phyloP scores from a whole-genome alignment of 2,888 invertebrate genomes.

The Pheosia tremula region DNA sequence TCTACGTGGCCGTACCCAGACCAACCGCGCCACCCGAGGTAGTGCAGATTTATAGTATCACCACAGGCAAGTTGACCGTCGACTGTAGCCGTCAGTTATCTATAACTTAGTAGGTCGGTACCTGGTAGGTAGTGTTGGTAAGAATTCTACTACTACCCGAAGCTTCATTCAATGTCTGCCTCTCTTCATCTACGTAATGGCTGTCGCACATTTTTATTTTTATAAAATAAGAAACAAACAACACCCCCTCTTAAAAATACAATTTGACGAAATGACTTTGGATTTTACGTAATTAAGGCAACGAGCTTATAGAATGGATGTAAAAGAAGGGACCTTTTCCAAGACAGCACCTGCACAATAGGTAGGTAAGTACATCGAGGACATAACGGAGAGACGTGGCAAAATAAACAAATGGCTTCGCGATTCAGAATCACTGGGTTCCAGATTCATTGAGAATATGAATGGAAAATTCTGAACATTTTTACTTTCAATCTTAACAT shows the following conservation, averaged over 20 bases:
- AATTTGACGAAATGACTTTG: conserved; percentile 11
- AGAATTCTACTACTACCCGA: too few species aligned
- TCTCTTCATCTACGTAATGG: too few species aligned
- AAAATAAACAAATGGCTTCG: conserved; percentile 17
- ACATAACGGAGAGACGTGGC: conserved; percentile 23
- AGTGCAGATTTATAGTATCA: too few species aligned
- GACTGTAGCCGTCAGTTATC: too few species aligned
- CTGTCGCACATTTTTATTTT: background rate
- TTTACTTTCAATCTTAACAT: too few species aligned
- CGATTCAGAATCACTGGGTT: conserved; percentile 1
- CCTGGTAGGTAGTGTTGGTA: background rate
- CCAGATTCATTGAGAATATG: conserved; percentile 8
- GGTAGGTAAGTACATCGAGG: background rate
- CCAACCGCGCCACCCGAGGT: too few species aligned
- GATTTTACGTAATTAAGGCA: background rate
- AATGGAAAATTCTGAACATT: too few species aligned
- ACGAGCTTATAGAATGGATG: too few species aligned
- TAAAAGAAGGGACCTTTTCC: conserved; percentile 4
- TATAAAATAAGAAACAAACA: background rate
- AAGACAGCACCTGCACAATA: conserved; percentile 17
- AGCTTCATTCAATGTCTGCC: too few species aligned
- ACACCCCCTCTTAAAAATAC: conserved; percentile 4
- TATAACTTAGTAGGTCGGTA: too few species aligned
- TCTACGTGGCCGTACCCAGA: too few species aligned
- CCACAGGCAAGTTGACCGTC: too few species aligned